Evolutionary conservation across 1,140 invertebrate species (phyloP).

Genomic region (Brachionus rotundiformis): DNA sequence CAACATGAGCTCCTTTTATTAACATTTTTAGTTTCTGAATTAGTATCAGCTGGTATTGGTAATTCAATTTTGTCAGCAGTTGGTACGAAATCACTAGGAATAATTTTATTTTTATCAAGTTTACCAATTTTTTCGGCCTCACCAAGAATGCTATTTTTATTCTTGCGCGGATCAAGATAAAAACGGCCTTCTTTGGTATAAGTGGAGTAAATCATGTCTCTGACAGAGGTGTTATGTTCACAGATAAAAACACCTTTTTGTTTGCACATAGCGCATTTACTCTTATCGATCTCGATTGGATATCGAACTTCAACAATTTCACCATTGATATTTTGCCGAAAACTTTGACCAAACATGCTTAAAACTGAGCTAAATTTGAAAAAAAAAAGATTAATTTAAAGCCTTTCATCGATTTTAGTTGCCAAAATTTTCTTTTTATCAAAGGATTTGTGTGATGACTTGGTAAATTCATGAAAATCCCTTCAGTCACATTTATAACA

Average conservation of each 20-base stretch:
- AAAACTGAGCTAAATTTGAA: neutral
- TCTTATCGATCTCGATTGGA: conserved; percentile 26
- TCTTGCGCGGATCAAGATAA: conserved; percentile 17
- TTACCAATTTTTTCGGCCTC: neutral
- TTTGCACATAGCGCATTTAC: conserved; percentile 31
- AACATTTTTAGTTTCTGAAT: neutral
- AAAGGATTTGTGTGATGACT: neutral
- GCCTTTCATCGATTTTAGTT: neutral
- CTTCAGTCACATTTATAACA: neutral
- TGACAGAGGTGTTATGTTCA: conserved; percentile 24
- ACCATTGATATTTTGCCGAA: neutral
- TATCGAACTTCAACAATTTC: neutral
- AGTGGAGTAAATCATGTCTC: conserved; percentile 3
- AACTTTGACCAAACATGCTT: neutral
- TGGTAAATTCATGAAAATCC: neutral
- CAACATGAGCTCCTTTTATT: neutral
- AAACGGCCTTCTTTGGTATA: conserved; percentile 34
- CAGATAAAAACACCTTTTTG: conserved; percentile 14
- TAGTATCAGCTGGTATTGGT: neutral
- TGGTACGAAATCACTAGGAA: neutral
- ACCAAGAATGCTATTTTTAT: neutral
- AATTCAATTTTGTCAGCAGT: neutral
- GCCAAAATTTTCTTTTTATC: neutral
- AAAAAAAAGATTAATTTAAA: neutral
- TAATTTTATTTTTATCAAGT: neutral